Base-by-base conservation (phyloP, 2,113 vertebrate species). In the Zosterops japonicus region DNA sequence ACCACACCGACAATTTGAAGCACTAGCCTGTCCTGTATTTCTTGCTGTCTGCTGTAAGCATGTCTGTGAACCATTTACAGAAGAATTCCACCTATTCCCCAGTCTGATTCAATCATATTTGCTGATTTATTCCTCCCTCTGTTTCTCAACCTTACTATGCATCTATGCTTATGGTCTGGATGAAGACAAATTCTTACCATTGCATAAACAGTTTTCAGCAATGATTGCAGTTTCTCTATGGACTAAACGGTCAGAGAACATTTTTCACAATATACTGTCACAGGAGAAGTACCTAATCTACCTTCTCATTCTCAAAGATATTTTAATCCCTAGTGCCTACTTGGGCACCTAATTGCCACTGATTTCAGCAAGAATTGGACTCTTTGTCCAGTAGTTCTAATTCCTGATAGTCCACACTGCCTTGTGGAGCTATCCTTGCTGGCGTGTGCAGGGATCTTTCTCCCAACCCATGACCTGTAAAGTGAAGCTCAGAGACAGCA, bases 341-440 rank as follows among this genome's bases (percentile, higher is more conserved):
- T 57, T 70, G 36, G 28, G n/a, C 8, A 9, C 8, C 14, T 53
- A 67, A 39, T 28, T 65, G 25, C 16, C 23, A 55, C 33, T 63
- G 39, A 60, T 69, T 87, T 41, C 83, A 89, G 64, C 5, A 15
- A 41, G 25, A 44, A 8, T 11, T 61, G 57, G 24, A 17, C 18
- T 84, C 12, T 75, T 25, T 63, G 42, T 41, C 42, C 39, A 17
- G 33, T 29, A 13, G 22, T 44, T 47, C 39, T 39, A 42, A 27
- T 18, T 53, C 12, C 71, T 83, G 61, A 11, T 46, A 39, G 52
- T 50, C 71, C 29, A 31, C 39, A 7, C 6, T 44, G 1, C 8
- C 29, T 17, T 64, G 8, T 53, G 36, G 65, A 56, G 47, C 29
- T n/a, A 0, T 8, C 2, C 20, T 42, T 1, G 0, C 23, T 80